A percentile compares a stretch with the other conserved stretches of the same genome.
These are phyloP conservation scores for Conus ventricosus DNA, from an alignment of 1,140 invertebrate species.

Conservation along the genomic window DNA sequence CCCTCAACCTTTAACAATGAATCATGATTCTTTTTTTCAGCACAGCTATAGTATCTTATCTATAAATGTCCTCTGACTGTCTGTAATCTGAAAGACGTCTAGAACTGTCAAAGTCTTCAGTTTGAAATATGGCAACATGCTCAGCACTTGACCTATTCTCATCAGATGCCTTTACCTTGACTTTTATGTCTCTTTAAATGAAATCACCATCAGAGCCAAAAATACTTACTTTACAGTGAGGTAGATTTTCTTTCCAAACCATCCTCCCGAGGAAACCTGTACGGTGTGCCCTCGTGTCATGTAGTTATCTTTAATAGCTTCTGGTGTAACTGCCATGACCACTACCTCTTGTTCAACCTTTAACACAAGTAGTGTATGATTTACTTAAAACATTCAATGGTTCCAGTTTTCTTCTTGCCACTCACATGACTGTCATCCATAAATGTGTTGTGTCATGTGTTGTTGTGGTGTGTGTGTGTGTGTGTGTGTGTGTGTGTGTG, in stretches of 20 bases:
- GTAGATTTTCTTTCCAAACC: neutral
- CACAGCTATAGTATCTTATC: no score
- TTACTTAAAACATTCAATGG: neutral
- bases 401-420: neutral
- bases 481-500: neutral
- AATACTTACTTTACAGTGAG: conserved; percentile 13
- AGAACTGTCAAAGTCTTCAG: no score
- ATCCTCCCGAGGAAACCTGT: neutral
- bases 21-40: no score
- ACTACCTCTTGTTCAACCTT: conserved; percentile 22
- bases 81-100: no score
- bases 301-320: conserved; percentile 1
- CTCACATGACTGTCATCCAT: no score
- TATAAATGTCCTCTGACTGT: no score
- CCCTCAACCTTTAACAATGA: neutral
- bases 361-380: neutral
- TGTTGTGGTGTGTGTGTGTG: neutral
- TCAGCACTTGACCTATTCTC: neutral
- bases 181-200: neutral
- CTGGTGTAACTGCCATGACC: neutral
- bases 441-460: neutral
- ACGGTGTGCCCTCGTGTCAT: conserved; percentile 1
- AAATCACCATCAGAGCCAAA: neutral
- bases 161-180: neutral
- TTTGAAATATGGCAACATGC: no score